Base-by-base conservation (phyloP, 2,113 vertebrate species). In the Chaetorhynchus papuensis region DNA sequence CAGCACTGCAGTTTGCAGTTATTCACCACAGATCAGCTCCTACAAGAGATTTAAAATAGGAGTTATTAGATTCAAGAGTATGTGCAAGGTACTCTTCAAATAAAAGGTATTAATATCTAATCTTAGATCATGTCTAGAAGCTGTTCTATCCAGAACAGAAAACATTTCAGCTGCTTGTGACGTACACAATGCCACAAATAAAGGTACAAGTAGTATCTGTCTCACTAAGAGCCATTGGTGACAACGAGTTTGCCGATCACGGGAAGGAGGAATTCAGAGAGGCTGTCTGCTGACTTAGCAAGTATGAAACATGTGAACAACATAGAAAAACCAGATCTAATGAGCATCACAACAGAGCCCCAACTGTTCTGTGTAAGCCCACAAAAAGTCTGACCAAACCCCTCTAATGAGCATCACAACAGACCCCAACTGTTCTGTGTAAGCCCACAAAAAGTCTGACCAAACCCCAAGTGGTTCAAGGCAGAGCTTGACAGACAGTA, bases 41-140 rank as follows among this genome's bases (percentile, higher is more conserved):
- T 98, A 59, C 5, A 20, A 97, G 39, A 95, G 68, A 96, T 64
- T 56, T 41, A 83, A 82, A 77, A 78, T 4, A 54, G 15, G 37
- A 78, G 23, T 86, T 70, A 93, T 5, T 68, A 0, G 0, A 57
- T 23, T 49, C 6, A 54, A 74, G 14, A 82, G 27, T 6, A 72
- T 2, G 9, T 7, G 33, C 30, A 66, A 44, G 15, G 9, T 16
- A 47, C 0, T 3, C 39, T 33, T 80, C 19, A 64, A 66, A 76
- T 6, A 78, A 69, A 44, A 60, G 10, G 4, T 5, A 63, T 0
- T 9, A 60, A 7, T 10, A 12, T 13, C 72, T 77, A 11, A 63
- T 49, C 23, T 63, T 42, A 44, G 16, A 27, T 42, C 7, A 54
- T 37, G 30, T 65, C 41, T 0, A 63, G 50, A 81, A 81, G 15